Percentiles rank a stretch among this genome's conserved stretches.
phyloP scores from a whole-genome alignment of 2,113 vertebrate species.

The Tricholaema leucomelas region DNA sequence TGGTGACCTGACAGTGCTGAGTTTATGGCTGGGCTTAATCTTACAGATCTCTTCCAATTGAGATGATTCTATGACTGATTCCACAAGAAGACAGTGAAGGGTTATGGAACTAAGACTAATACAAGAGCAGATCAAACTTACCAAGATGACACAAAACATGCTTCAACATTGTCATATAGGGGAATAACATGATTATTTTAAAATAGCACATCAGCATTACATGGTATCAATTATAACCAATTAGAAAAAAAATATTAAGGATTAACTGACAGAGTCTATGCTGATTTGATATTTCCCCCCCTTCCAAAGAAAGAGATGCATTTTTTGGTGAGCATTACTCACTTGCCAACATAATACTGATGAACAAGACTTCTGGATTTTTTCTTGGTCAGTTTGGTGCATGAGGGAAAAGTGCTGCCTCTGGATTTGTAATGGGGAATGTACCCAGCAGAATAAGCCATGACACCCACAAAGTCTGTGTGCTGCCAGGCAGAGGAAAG shows the following conservation, averaged over 20 bases:
- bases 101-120: background rate
- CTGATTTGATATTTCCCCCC: background rate
- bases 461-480: background rate
- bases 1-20: too few relatives aligned
- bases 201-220: too few relatives aligned
- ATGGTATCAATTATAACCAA: background rate
- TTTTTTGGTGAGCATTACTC: background rate
- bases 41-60: too few relatives aligned
- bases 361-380: background rate
- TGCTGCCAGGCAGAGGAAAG: constrained; percentile 6
- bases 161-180: background rate
- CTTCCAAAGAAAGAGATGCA: background rate
- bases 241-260: background rate
- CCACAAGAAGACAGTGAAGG: background rate
- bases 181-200: background rate
- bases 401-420: background rate
- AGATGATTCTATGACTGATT: too few relatives aligned
- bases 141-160: background rate
- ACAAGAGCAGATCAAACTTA: background rate
- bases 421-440: background rate
- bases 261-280: background rate
- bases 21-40: too few relatives aligned
- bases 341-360: background rate
- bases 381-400: background rate
- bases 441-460: background rate